Percentiles rank a stretch among this genome's conserved stretches.
Conservation (phyloP, 2,888 invertebrate genomes). For the Lissonota sp. region DNA sequence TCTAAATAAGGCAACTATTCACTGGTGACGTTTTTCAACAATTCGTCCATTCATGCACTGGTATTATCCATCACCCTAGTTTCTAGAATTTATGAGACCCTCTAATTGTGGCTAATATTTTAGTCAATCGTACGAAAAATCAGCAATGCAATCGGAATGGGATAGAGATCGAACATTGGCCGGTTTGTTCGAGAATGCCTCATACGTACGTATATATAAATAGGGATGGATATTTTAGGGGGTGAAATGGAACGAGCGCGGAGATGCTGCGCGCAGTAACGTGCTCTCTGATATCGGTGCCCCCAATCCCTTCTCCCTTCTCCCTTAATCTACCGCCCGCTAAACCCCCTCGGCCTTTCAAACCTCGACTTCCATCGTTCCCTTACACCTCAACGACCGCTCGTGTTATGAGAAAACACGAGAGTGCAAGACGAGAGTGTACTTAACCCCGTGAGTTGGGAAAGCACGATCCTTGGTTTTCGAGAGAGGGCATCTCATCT, state of each 20-base stretch:
- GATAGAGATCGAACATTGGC: no score
- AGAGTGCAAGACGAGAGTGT: constrained; percentile 52
- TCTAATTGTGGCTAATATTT: no score
- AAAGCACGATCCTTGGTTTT: constrained; percentile 39
- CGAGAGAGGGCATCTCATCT: constrained; percentile 8
- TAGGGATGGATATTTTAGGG: constrained; percentile 33
- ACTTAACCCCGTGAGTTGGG: constrained; percentile 50
- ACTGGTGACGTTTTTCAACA: no score
- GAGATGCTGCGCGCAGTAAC: constrained; percentile 60
- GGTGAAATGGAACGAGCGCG: constrained; percentile 44
- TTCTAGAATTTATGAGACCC: no score
- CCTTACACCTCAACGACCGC: constrained; percentile 24
- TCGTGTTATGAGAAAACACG: constrained; percentile 56
- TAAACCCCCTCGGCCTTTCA: not conserved
- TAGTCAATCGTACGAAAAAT: no score
- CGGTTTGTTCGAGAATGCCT: no score
- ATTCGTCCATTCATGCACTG: no score
- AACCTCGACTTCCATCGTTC: not conserved
- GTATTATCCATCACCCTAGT: no score
- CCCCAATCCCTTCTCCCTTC: constrained; percentile 4
- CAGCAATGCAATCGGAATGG: no score
- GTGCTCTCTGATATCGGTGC: constrained; percentile 47
- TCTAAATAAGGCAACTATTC: no score
- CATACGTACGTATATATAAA: not conserved
- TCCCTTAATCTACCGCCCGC: not conserved